Evolutionary conservation across 2,113 vertebrate species (phyloP).

Genomic region (Macaca nemestrina): DNA sequence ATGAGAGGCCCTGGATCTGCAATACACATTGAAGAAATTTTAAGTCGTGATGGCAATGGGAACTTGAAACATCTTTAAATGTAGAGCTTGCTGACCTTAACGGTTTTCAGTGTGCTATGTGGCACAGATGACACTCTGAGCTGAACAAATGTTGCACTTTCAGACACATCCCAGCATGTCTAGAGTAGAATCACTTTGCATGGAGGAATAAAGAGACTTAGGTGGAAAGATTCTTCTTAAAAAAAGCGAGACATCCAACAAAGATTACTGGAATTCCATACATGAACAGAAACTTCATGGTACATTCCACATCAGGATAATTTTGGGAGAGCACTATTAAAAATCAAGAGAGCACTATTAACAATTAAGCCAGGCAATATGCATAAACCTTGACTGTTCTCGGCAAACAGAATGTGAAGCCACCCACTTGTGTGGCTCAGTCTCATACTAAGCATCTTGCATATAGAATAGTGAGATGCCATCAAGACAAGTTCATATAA

Average conservation of each 20-base stretch:
- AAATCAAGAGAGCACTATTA: neutral
- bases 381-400: neutral
- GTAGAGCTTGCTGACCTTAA: neutral
- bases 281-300: neutral
- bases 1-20: neutral
- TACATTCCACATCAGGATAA: neutral
- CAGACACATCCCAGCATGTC: neutral
- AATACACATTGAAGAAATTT: neutral
- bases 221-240: neutral
- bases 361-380: neutral
- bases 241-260: neutral
- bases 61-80: neutral
- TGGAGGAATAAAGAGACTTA: neutral
- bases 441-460: neutral
- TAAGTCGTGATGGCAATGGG: neutral
- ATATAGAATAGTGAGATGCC: neutral
- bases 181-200: neutral
- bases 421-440: too few relatives aligned
- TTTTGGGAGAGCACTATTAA: neutral
- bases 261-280: neutral
- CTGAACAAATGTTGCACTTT: neutral
- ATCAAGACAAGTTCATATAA: neutral
- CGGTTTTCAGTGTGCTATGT: neutral
- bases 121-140: neutral
- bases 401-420: neutral